Evolutionary conservation across 2,888 invertebrate species (phyloP).

Genomic region (Xestia xanthographa): DNA sequence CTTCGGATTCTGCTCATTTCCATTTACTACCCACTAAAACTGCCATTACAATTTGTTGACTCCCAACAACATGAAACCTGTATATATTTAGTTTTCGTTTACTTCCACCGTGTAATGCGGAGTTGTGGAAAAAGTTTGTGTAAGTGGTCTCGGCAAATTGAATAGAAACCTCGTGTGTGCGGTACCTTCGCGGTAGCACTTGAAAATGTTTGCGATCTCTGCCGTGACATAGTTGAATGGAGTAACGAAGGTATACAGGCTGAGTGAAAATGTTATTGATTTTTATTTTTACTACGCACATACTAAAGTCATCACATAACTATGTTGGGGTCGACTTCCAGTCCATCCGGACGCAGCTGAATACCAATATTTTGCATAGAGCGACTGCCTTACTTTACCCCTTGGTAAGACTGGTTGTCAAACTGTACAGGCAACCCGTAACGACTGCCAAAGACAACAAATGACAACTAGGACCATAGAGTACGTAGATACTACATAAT

Average conservation of each 20-base stretch:
- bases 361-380: background rate
- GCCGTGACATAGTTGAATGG: slow-evolving; percentile 27
- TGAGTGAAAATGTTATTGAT: background rate
- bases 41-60: slow-evolving; percentile 41
- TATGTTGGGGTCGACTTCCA: background rate
- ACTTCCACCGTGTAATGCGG: background rate
- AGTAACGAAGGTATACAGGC: slow-evolving; percentile 35
- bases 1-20: slow-evolving; percentile 39
- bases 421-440: background rate
- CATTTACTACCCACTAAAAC: slow-evolving; percentile 37
- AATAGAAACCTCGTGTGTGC: slow-evolving; percentile 40
- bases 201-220: slow-evolving; percentile 43
- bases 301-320: too few species aligned
- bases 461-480: background rate
- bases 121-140: slow-evolving; percentile 22
- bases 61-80: slow-evolving; percentile 14
- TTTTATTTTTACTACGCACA: slow-evolving; percentile 5
- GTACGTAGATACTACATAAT: background rate
- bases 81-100: slow-evolving; percentile 20
- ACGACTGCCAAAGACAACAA: background rate
- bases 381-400: background rate
- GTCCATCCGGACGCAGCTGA: background rate
- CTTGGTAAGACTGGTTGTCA: background rate
- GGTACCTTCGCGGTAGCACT: slow-evolving; percentile 35
- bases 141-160: slow-evolving; percentile 48